phyloP scores from a whole-genome alignment of 2,888 invertebrate genomes.

The Tipula vernalis region DNA sequence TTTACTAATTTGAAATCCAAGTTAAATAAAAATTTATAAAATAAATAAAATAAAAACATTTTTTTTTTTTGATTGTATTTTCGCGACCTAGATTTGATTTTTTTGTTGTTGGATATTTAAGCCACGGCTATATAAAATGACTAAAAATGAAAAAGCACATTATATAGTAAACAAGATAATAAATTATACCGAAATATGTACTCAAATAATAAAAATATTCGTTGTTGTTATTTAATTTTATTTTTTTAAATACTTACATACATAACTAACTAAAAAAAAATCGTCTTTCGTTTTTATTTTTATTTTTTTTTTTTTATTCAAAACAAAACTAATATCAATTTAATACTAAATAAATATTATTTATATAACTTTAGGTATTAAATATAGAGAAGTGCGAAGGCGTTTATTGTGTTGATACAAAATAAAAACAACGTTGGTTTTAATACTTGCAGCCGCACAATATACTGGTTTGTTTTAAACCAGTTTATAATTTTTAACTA shows the following conservation, averaged over 20 bases:
- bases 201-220: background rate
- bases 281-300: background rate
- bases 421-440: background rate
- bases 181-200: background rate
- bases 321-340: background rate
- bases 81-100: background rate
- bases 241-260: background rate
- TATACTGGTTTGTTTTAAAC: background rate
- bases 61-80: background rate
- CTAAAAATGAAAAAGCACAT: background rate
- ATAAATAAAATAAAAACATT: background rate
- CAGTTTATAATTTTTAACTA: background rate
- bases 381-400: background rate
- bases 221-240: background rate
- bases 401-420: background rate
- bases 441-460: background rate
- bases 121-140: background rate
- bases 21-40: background rate
- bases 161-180: background rate
- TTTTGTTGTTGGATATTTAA: background rate
- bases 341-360: constrained; percentile 4
- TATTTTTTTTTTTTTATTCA: background rate
- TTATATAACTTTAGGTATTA: background rate
- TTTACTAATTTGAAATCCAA: background rate
- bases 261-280: background rate